Base-by-base conservation (phyloP, 2,888 invertebrate genomes). In the Hylaea fasciaria region DNA sequence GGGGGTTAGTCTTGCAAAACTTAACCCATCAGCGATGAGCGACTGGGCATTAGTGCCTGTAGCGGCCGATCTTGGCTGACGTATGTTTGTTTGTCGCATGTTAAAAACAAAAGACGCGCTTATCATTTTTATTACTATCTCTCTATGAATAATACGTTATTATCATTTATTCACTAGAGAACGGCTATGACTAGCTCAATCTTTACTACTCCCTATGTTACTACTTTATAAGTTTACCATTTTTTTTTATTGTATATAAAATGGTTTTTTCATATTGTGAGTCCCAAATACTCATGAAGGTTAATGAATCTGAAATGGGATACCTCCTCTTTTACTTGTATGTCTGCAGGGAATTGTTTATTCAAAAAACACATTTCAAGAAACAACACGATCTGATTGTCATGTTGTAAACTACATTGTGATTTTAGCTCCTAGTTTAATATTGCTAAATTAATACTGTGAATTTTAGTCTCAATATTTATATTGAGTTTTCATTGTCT, bases 271-370 rank as follows among this genome's bases (percentile, higher is more conserved):
- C 9, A 32, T 32, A 32, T 32, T 32, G 9, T 32, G 32, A 9
- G 10, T 32, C 5, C 22, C 22, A 22, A 22, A 22, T 22, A 22
- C 9, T 32, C 32, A 32, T 32, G 32, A 32, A 32, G 9, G 10
- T 32, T 9, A 22, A 22, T n/a, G 35, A 17, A 22, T 53, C 12
- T 32, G 54, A 46, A 64, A 53, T 58, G 63, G 59, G 59, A 52
- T 28, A 52, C 62, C 56, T 56, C 62, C 37, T 7, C 9, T 57
- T 37, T 51, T 41, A 37, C 17, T 63, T 45, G 53, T 63, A 65
- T 62, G 60, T 53, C 57, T 65, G 55, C 64, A 70, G 63, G 66
- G 69, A 74, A 74, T 77, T 74, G 74, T 74, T 79, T 73, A 74
- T 77, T 77, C 72, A 67, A 41, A 50, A 59, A 46, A 47, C 72